A percentile compares a stretch with the other conserved stretches of the same genome.
Evolutionary conservation across 2,113 vertebrate species (phyloP).

Genomic region (Sus scrofa): T2T-Sscrofa CM000819.6:77370501-77371000

Average conservation of each 20-base stretch:
- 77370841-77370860: conserved; percentile 10
- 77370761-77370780: not conserved
- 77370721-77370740: not conserved
- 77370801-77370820: not conserved
- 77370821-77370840: not conserved
- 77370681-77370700: not conserved
- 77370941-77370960: conserved; percentile 61
- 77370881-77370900: conserved; percentile 26
- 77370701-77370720: not conserved
- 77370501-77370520: not conserved
- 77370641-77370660: not conserved
- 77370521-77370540: conserved; percentile 19
- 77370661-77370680: not conserved
- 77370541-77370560: not conserved
- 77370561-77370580: conserved; percentile 28
- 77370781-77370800: not conserved
- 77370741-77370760: not conserved
- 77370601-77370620: not conserved
- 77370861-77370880: conserved; percentile 39
- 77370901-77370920: not conserved
- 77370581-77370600: not conserved
- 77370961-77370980: conserved; percentile 44
- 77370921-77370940: conserved; percentile 11
- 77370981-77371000: conserved; percentile 35
- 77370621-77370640: not conserved